These are phyloP conservation scores for Parus major DNA, from an alignment of 2,113 vertebrate species.

Conservation along the genomic window DNA sequence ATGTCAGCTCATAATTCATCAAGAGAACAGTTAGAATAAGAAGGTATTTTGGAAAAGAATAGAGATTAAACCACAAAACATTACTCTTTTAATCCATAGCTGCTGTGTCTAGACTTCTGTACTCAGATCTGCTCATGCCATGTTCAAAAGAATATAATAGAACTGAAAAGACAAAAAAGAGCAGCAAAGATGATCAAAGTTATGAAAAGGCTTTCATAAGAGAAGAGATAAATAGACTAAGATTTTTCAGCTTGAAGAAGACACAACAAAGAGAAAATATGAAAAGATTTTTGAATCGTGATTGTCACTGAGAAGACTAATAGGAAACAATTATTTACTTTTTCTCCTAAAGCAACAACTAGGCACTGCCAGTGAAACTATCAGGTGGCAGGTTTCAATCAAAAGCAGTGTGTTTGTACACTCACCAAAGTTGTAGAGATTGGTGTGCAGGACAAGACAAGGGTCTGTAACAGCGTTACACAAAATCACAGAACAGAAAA, in stretches of 20 bases:
- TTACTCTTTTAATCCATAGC: conserved; percentile 1
- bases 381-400: neutral
- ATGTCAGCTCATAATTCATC: neutral
- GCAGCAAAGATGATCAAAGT: conserved; percentile 27
- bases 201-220: conserved; percentile 4
- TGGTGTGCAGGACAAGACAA: neutral
- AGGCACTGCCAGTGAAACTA: neutral
- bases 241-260: conserved; percentile 17
- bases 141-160: conserved; percentile 27
- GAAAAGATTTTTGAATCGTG: neutral
- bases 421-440: neutral
- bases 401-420: neutral
- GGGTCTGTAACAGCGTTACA: rapidly evolving
- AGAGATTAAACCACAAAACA: neutral
- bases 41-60: neutral
- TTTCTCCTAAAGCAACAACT: neutral
- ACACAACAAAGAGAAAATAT: conserved; percentile 28
- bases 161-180: conserved; percentile 19
- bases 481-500: neutral
- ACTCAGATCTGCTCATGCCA: neutral
- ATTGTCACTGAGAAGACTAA: neutral
- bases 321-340: neutral
- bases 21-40: neutral
- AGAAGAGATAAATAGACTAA: conserved; percentile 26
- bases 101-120: neutral